These are phyloP conservation scores for Atherinosoma microstoma DNA, from an alignment of 2,797 vertebrate species.

Conservation along the genomic window DNA sequence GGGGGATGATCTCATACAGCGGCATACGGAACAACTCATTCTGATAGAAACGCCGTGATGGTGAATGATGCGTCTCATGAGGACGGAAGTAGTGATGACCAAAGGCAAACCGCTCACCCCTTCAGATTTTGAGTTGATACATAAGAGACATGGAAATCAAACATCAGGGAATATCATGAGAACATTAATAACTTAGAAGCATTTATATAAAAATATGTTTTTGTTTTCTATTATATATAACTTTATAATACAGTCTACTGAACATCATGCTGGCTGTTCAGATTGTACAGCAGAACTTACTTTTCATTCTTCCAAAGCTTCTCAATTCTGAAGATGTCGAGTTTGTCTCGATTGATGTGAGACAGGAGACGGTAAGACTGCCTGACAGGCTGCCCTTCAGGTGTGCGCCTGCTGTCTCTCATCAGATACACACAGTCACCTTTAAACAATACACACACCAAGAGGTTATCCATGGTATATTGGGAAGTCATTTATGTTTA, in stretches of 20 bases:
- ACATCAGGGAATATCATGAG: background rate
- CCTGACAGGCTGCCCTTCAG: slow-evolving; percentile 94
- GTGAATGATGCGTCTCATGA: slow-evolving; percentile 95
- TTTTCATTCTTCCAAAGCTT: slow-evolving; percentile 98
- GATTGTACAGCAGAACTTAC: slow-evolving; percentile 77
- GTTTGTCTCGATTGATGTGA: slow-evolving; percentile 95
- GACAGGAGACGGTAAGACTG: slow-evolving; percentile 95
- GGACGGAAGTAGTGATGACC: slow-evolving; percentile 99
- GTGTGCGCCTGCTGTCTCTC: slow-evolving; percentile 94
- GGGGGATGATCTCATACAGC: slow-evolving; percentile 96
- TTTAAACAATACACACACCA: slow-evolving; percentile 63
- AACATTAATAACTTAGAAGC: background rate
- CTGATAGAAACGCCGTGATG: slow-evolving; percentile 90
- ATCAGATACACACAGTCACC: slow-evolving; percentile 99
- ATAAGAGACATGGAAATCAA: background rate
- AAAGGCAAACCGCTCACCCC: slow-evolving; percentile 96
- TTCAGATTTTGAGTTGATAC: slow-evolving; percentile 55
- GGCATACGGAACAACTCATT: slow-evolving; percentile 98
- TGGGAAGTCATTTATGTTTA: background rate
- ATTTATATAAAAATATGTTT: background rate
- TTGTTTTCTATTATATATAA: background rate
- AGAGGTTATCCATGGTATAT: slow-evolving; percentile 14
- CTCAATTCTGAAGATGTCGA: slow-evolving; percentile 99
- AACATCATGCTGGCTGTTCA: background rate
- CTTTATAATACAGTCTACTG: background rate